Conservation (phyloP, 2,888 invertebrate genomes). For the Horisme vitalbata region DNA sequence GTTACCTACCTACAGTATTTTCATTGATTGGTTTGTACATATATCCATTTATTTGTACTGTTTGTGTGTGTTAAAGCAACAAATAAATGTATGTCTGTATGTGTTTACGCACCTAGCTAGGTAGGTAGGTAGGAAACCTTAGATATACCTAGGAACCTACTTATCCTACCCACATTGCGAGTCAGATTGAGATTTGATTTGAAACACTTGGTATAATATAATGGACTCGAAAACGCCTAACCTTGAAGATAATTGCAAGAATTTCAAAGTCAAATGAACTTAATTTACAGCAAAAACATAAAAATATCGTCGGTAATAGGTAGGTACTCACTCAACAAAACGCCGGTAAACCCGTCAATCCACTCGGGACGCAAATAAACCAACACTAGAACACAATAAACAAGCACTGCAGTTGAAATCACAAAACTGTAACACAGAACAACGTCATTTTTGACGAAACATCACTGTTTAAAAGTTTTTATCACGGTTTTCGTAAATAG, state of each 20-base stretch:
- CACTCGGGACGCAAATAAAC: slow-evolving; percentile 46
- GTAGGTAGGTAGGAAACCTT: no score
- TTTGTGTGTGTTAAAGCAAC: no score
- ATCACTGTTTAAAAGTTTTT: slow-evolving; percentile 54
- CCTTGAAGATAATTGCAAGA: slow-evolving; percentile 16
- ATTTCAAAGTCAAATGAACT: slow-evolving; percentile 1
- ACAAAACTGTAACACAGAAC: slow-evolving; percentile 53
- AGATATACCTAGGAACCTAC: no score
- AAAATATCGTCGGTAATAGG: slow-evolving; percentile 3
- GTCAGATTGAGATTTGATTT: no score
- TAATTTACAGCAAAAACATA: slow-evolving; percentile 11
- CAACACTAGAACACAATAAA: slow-evolving; percentile 43
- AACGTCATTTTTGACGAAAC: slow-evolving; percentile 55
- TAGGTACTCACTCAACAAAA: slow-evolving; percentile 32
- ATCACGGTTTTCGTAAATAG: slow-evolving; percentile 45
- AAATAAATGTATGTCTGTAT: no score
- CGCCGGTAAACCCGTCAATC: slow-evolving; percentile 58
- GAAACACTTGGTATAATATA: background rate
- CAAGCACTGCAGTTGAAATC: slow-evolving; percentile 37
- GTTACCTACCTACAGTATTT: no score
- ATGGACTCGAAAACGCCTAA: slow-evolving; percentile 2
- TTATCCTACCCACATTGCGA: no score
- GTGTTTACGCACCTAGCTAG: no score
- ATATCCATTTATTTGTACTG: no score
- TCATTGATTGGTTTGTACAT: no score